Evolutionary conservation across 2,797 vertebrate species (phyloP).

Genomic region (Syngnathus rostellatus): DNA sequence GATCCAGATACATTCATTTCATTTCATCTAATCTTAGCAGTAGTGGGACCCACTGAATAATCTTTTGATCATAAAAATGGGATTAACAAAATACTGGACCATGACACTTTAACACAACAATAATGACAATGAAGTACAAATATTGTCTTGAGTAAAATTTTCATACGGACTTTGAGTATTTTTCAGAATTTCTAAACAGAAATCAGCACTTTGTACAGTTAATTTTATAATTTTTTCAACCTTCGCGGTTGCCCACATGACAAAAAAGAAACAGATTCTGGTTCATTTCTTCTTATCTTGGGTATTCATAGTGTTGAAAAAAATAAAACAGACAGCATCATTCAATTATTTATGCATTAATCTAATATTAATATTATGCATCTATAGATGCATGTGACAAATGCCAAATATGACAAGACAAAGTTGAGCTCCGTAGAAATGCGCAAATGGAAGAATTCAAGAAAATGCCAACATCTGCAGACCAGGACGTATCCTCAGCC

Average conservation of each 20-base stretch:
- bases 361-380: no score
- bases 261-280: no score
- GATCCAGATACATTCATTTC: conserved; percentile 10
- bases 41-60: conserved; percentile 57
- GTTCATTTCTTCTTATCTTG: no score
- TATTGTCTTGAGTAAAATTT: not conserved
- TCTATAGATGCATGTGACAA: not conserved
- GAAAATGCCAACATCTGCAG: conserved; percentile 46
- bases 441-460: not conserved
- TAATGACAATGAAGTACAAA: conserved; percentile 13
- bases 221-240: no score
- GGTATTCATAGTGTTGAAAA: no score
- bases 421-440: not conserved
- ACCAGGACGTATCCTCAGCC: conserved; percentile 10
- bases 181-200: no score
- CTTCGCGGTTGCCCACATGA: no score
- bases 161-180: no score
- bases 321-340: no score
- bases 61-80: conserved; percentile 67
- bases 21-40: conserved; percentile 63
- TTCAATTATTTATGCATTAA: not conserved
- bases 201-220: no score
- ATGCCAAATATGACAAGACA: not conserved
- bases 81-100: conserved; percentile 52
- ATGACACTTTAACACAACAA: conserved; percentile 53